These are phyloP conservation scores for Bagarius yarrelli DNA, from an alignment of 2,113 vertebrate genomes.

Conservation along the genomic window DNA sequence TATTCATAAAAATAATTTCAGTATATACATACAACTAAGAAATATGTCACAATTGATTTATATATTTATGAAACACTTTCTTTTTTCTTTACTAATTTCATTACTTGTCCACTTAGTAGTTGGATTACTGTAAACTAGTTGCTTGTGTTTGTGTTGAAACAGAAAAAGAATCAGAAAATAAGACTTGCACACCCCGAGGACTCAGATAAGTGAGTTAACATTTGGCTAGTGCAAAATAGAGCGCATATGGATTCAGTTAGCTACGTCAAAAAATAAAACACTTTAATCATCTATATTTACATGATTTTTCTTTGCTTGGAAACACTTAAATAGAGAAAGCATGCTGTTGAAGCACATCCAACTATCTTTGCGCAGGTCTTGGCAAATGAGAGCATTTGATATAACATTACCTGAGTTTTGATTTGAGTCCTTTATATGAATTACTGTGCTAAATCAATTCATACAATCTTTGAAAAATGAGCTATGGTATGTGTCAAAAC, in stretches of 20 bases:
- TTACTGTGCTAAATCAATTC: conserved; percentile 28
- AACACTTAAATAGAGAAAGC: conserved; percentile 34
- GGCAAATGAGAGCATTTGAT: conserved; percentile 22
- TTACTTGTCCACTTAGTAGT: background rate
- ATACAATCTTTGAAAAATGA: conserved; percentile 13
- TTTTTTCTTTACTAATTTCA: background rate
- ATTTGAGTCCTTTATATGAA: conserved; percentile 31
- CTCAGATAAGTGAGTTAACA: conserved; percentile 19
- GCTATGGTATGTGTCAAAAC: conserved; percentile 32
- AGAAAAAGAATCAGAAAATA: background rate
- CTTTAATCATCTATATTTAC: conserved; percentile 18
- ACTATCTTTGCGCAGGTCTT: conserved; percentile 26
- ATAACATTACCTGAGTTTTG: conserved; percentile 11
- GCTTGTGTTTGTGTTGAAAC: background rate
- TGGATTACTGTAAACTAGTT: background rate
- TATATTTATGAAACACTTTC: background rate
- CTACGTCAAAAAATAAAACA: background rate
- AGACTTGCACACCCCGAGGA: background rate
- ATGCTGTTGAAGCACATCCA: conserved; percentile 23
- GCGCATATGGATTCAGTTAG: conserved; percentile 9
- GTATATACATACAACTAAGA: background rate
- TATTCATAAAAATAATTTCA: background rate
- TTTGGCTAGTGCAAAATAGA: conserved; percentile 20
- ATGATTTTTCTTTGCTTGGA: conserved; percentile 31
- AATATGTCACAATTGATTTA: background rate